These are phyloP conservation scores for Eupeodes corollae DNA, from an alignment of 1,140 invertebrate species.

Conservation along the genomic window DNA sequence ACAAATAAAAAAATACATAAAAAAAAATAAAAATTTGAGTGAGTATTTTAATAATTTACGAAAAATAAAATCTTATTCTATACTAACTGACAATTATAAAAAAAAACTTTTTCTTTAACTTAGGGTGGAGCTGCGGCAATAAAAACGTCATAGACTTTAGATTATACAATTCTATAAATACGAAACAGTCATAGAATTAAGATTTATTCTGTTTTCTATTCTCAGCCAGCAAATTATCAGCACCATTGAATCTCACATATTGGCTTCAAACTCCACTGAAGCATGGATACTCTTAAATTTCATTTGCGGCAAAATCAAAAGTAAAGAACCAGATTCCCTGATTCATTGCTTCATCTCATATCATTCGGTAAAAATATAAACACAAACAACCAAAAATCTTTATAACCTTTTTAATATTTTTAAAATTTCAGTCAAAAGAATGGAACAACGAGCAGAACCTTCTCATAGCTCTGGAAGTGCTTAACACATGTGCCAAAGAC, in stretches of 20 bases:
- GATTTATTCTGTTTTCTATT: neutral
- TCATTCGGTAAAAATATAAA: slow-evolving; percentile 6
- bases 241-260: slow-evolving; percentile 25
- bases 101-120: no score
- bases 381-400: neutral
- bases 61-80: no score
- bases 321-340: slow-evolving; percentile 19
- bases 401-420: neutral
- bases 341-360: slow-evolving; percentile 17
- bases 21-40: no score
- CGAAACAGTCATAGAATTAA: no score
- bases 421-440: slow-evolving; percentile 3
- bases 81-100: no score
- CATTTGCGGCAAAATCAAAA: slow-evolving; percentile 23
- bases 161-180: no score
- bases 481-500: slow-evolving; percentile 10
- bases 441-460: slow-evolving; percentile 14
- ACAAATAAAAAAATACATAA: no score
- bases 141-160: no score
- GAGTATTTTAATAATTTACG: no score
- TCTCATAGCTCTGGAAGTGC: slow-evolving; percentile 12
- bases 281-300: slow-evolving; percentile 31
- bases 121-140: no score
- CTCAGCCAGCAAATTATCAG: slow-evolving; percentile 19
- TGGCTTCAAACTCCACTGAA: slow-evolving; percentile 28